Conservation (phyloP, 1,140 invertebrate species). For the Aphidius ervi region DNA sequence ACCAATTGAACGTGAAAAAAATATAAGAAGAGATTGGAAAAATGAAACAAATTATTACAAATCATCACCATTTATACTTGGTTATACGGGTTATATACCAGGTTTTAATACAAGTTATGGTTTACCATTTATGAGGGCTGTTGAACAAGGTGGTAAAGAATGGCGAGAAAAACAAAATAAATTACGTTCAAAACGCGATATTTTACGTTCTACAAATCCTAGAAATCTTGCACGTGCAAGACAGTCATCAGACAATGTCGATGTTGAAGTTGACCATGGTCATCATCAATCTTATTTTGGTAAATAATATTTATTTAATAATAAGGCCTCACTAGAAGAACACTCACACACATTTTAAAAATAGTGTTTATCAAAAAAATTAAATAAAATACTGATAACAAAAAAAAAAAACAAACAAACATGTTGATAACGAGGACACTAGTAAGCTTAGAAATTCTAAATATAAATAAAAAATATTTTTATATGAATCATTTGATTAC, state of each 20-base stretch:
- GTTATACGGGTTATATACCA: constrained; percentile 65
- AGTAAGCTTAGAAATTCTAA: too few relatives aligned
- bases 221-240: constrained; percentile 37
- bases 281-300: constrained; percentile 35
- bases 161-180: constrained; percentile 59
- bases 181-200: constrained; percentile 44
- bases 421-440: too few relatives aligned
- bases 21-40: constrained; percentile 42
- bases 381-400: not conserved
- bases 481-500: too few relatives aligned
- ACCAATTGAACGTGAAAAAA: constrained; percentile 31
- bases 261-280: constrained; percentile 37
- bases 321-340: too few relatives aligned
- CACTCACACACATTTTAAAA: too few relatives aligned
- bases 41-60: constrained; percentile 46
- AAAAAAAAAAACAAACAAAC: too few relatives aligned
- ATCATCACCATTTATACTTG: constrained; percentile 60
- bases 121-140: constrained; percentile 64
- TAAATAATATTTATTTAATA: constrained; percentile 22
- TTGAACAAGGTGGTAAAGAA: constrained; percentile 65
- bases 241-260: constrained; percentile 31
- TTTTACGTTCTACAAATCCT: constrained; percentile 45
- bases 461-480: too few relatives aligned
- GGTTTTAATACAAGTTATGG: constrained; percentile 62
- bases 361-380: too few relatives aligned